These are phyloP conservation scores for Clarias platycephalus DNA, from an alignment of 2,797 vertebrate genomes.

Conservation along the genomic window DNA sequence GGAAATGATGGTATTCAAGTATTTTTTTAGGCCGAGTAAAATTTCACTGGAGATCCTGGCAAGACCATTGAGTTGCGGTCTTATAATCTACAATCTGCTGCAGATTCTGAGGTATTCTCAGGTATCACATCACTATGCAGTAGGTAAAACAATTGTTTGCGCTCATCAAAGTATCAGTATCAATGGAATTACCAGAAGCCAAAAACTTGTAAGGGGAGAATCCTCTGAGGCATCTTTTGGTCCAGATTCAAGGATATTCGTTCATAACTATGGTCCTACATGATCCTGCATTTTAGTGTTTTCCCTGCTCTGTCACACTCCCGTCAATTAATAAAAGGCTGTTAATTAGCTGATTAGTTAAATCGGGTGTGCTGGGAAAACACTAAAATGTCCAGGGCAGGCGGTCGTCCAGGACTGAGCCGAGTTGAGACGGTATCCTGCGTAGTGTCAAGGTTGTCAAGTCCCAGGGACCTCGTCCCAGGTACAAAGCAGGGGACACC, in stretches of 20 bases:
- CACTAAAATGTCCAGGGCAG: no score
- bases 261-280: neutral
- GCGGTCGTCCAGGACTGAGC: no score
- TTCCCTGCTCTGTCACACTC: no score
- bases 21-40: no score
- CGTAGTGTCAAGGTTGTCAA: no score
- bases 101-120: no score
- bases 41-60: neutral
- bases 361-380: no score
- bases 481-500: no score
- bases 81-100: neutral
- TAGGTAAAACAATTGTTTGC: neutral
- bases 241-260: neutral
- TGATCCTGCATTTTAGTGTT: neutral
- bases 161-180: neutral
- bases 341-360: no score
- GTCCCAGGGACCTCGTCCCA: no score
- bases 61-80: neutral
- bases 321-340: no score
- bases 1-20: neutral
- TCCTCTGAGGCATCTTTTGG: neutral
- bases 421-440: no score
- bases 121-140: neutral
- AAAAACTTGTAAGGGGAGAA: neutral
- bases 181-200: neutral